phyloP scores from a whole-genome alignment of 2,888 invertebrate genomes.

The Heliconius ismenius region DNA sequence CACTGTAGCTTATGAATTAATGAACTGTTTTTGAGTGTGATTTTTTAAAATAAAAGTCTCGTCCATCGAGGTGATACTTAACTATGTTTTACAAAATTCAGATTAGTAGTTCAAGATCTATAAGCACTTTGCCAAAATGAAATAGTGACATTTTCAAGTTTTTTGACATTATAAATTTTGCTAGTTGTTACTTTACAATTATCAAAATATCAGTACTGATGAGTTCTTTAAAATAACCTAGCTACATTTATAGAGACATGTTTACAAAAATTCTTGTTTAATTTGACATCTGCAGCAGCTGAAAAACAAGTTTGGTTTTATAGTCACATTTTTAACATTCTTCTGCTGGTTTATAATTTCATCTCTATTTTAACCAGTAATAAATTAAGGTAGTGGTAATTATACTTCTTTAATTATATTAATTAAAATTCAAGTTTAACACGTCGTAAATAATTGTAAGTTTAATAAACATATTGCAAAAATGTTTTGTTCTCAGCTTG shows the following conservation, averaged over 20 bases:
- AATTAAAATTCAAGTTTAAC: background rate
- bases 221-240: background rate
- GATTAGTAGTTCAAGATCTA: too few species aligned
- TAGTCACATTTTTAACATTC: background rate
- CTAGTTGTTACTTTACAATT: background rate
- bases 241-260: background rate
- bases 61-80: too few species aligned
- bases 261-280: background rate
- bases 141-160: too few species aligned
- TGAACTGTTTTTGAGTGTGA: too few species aligned
- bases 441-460: background rate
- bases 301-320: background rate
- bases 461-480: background rate
- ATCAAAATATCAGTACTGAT: constrained; percentile 23
- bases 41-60: too few species aligned
- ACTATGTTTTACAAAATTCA: too few species aligned
- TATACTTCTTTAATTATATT: background rate
- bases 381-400: background rate
- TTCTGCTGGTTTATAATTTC: background rate
- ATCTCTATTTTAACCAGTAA: background rate
- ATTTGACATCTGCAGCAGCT: constrained; percentile 24
- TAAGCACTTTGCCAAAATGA: too few species aligned
- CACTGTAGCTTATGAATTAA: too few species aligned
- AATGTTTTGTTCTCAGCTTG: background rate
- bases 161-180: too few species aligned